These are phyloP conservation scores for Ferrisia virgata DNA, from an alignment of 2,888 invertebrate genomes.

Conservation along the genomic window DNA sequence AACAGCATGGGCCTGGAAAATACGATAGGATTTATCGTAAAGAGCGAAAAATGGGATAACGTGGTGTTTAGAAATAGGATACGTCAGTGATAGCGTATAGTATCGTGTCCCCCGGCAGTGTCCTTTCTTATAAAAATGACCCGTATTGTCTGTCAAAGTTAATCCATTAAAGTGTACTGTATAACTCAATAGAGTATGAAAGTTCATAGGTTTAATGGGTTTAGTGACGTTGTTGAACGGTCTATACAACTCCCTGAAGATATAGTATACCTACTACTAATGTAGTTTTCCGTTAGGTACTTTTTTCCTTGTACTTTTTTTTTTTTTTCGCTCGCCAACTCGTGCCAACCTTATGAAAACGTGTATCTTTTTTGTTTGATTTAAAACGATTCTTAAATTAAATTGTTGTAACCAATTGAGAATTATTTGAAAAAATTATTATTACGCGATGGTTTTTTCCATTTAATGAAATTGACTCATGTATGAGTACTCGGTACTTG, in stretches of 20 bases:
- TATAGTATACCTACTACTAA: neutral
- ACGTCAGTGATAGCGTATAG: neutral
- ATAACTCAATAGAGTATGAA: constrained; percentile 28
- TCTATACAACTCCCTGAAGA: constrained; percentile 18
- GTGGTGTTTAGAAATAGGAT: constrained; percentile 20
- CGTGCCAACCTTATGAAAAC: constrained; percentile 2
- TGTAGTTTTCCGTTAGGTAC: neutral
- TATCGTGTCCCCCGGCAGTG: constrained; percentile 10
- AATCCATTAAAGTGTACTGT: constrained; percentile 23
- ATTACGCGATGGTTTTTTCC: neutral
- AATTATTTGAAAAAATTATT: neutral
- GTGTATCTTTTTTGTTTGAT: constrained; percentile 13
- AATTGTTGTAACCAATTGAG: constrained; percentile 11
- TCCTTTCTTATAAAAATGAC: constrained; percentile 30
- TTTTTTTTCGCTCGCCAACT: neutral
- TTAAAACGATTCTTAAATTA: constrained; percentile 9
- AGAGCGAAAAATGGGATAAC: neutral
- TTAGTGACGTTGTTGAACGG: neutral
- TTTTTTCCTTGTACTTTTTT: neutral
- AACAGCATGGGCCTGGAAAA: neutral
- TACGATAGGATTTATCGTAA: neutral
- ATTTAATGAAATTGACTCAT: neutral
- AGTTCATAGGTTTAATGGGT: constrained; percentile 30
- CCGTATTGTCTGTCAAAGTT: constrained; percentile 28
- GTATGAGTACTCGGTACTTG: neutral